phyloP scores from a whole-genome alignment of 64 coral and sea anemone genomes.

The Astreopora myriophthalma region DNA sequence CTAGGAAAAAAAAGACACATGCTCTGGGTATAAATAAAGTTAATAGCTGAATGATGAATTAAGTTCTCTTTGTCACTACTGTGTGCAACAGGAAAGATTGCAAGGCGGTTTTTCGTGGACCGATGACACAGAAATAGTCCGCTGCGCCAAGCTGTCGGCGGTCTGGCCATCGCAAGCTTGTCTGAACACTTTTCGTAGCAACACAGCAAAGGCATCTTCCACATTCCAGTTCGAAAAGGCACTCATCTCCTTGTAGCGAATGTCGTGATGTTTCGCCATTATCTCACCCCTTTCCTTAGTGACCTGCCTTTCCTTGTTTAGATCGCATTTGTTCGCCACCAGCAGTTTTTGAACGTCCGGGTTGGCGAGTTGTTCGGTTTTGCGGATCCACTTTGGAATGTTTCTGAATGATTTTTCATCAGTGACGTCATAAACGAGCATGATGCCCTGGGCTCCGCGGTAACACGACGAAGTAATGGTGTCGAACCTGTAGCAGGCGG shows the following conservation, averaged over 20 bases:
- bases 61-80: no score
- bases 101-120: background rate
- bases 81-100: background rate
- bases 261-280: background rate
- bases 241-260: background rate
- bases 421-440: conserved; percentile 6
- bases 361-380: background rate
- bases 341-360: background rate
- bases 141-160: background rate
- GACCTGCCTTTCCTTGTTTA: background rate
- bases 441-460: background rate
- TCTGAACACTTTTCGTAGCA: background rate
- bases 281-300: background rate
- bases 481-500: background rate
- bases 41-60: no score
- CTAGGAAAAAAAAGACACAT: no score
- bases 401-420: conserved; percentile 20
- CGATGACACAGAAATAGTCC: background rate
- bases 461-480: background rate
- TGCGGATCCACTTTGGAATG: conserved; percentile 1
- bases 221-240: background rate
- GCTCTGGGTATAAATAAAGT: background rate
- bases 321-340: conserved; percentile 5
- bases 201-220: background rate
- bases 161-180: background rate